Percentiles rank a stretch among this genome's conserved stretches.
phyloP scores from a whole-genome alignment of 2,797 vertebrate species.

The Enteromius afrohamiltoni region DNA sequence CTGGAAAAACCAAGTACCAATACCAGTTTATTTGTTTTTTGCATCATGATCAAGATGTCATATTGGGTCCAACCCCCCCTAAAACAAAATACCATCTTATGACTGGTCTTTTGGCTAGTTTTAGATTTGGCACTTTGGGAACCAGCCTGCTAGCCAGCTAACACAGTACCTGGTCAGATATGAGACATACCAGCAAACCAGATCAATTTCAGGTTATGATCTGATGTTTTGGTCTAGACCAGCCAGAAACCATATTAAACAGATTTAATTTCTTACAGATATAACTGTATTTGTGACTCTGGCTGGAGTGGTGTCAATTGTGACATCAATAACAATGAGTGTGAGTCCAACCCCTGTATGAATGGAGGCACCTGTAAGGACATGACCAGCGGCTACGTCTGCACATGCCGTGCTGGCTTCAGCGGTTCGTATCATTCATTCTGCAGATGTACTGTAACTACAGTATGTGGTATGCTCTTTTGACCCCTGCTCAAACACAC shows the following conservation, averaged over 20 bases:
- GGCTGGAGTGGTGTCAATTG: constrained; percentile 96
- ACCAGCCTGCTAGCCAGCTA: background rate
- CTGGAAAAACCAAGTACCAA: background rate
- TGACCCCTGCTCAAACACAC: constrained; percentile 10
- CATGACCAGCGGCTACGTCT: constrained; percentile 95
- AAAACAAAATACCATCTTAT: background rate
- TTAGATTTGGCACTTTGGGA: background rate
- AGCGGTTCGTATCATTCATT: constrained; percentile 79
- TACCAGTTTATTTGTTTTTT: background rate
- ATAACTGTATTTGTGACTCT: constrained; percentile 88
- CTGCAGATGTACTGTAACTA: background rate
- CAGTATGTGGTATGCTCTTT: background rate
- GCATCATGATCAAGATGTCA: background rate
- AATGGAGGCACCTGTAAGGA: constrained; percentile 95
- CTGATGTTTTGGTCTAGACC: constrained; percentile 1
- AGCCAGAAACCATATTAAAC: background rate
- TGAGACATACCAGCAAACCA: background rate
- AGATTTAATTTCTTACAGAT: constrained; percentile 72
- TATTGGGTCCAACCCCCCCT: background rate
- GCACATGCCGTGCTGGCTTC: constrained; percentile 91
- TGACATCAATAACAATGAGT: constrained; percentile 94
- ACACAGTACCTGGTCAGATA: background rate
- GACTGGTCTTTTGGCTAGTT: background rate
- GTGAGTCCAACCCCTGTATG: constrained; percentile 93
- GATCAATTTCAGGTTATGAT: background rate